Evolutionary conservation across 2,797 vertebrate genomes (phyloP).

Genomic region (Neosilurus hyrtlii): DNA sequence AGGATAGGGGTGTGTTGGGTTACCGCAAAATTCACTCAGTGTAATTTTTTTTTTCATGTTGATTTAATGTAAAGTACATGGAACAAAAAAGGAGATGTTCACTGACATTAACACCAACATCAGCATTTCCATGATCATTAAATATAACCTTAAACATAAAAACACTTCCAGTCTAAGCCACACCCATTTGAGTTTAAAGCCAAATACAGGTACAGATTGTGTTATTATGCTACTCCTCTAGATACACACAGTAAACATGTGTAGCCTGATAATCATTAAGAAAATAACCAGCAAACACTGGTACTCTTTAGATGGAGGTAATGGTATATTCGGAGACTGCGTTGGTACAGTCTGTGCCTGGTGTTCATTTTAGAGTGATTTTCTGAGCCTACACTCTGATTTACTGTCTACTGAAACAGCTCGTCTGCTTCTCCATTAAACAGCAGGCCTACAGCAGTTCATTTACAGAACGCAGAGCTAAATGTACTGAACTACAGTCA

Average conservation of each 20-base stretch:
- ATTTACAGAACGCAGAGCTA: too few relatives aligned
- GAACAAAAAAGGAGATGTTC: not conserved
- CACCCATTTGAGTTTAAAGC: not conserved
- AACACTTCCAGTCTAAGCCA: not conserved
- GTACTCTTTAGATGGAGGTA: not conserved
- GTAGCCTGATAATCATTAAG: not conserved
- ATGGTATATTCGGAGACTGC: not conserved
- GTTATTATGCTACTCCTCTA: not conserved
- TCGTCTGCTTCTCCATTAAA: not conserved
- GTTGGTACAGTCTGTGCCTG: not conserved
- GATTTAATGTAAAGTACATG: not conserved
- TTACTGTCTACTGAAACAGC: constrained; percentile 1
- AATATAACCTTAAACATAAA: too few relatives aligned
- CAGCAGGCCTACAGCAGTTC: not conserved
- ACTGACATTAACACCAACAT: not conserved
- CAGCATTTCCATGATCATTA: not conserved
- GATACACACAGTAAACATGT: not conserved
- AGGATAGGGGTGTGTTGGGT: too few relatives aligned
- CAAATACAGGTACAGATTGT: not conserved
- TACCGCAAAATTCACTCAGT: too few relatives aligned
- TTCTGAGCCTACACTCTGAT: not conserved
- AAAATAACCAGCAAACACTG: not conserved
- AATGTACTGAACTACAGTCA: not conserved
- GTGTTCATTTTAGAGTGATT: not conserved
- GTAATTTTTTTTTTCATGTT: not conserved